phyloP scores from a whole-genome alignment of 2,888 invertebrate species.

The Hetaerina titia region DNA sequence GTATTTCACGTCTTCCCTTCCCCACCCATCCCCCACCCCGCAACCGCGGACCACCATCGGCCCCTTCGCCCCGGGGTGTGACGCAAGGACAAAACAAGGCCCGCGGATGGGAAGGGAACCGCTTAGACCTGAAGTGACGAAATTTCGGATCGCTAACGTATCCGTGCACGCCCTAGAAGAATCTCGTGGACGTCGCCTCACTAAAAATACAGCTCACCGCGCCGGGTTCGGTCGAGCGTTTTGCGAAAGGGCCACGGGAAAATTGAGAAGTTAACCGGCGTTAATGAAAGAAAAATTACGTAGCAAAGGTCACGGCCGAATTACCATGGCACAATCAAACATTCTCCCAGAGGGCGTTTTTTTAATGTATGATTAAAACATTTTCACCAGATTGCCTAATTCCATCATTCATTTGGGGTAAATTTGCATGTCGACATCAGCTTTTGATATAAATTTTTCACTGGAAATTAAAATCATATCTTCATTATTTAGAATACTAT shows the following conservation, averaged over 20 bases:
- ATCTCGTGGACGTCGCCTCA: background rate
- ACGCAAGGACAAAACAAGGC: background rate
- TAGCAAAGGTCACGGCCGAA: no score
- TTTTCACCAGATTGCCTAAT: no score
- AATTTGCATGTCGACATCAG: no score
- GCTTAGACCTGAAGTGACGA: background rate
- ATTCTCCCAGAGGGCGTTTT: no score
- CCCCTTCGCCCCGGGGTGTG: background rate
- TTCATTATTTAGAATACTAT: no score
- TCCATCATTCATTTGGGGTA: no score
- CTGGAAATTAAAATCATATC: no score
- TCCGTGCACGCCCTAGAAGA: background rate
- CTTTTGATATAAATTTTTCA: no score
- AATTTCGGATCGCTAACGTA: background rate
- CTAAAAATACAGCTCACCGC: background rate
- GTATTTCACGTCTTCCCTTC: constrained; percentile 37
- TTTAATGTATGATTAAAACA: no score
- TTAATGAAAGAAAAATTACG: background rate
- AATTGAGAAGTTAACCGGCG: background rate
- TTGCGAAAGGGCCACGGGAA: background rate
- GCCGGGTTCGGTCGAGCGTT: background rate
- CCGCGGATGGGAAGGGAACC: background rate
- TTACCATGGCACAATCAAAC: no score
- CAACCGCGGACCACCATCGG: background rate
- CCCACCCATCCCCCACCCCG: background rate